Conservation (phyloP, 2,113 vertebrate genomes). For the Symphodus melops region DNA sequence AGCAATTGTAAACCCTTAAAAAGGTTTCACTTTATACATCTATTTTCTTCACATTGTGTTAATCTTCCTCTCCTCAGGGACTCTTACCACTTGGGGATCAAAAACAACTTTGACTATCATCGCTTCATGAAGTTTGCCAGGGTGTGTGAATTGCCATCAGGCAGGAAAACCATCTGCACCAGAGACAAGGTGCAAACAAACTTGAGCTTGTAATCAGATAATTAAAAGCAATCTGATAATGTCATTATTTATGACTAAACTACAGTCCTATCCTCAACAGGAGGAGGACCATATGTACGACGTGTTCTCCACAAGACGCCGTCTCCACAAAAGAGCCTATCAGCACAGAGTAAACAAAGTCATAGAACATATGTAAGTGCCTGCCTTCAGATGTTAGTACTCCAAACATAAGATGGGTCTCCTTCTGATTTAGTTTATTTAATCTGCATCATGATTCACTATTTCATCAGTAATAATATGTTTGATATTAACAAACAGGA, state of each 20-base stretch:
- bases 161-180: slow-evolving; percentile 88
- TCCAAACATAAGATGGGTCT: background rate
- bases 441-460: background rate
- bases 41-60: background rate
- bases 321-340: slow-evolving; percentile 92
- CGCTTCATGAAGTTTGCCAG: slow-evolving; percentile 92
- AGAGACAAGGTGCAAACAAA: slow-evolving; percentile 89
- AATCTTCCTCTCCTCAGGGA: slow-evolving; percentile 81
- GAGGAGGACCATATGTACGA: slow-evolving; percentile 93
- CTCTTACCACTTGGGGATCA: slow-evolving; percentile 93
- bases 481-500: slow-evolving; percentile 80
- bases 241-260: slow-evolving; percentile 6
- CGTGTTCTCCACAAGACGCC: slow-evolving; percentile 94
- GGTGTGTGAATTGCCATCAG: slow-evolving; percentile 89
- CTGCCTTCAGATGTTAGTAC: background rate
- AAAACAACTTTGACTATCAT: slow-evolving; percentile 93
- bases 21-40: too few relatives aligned
- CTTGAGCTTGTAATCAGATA: background rate
- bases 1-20: too few relatives aligned
- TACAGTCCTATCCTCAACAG: slow-evolving; percentile 70
- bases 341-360: slow-evolving; percentile 93
- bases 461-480: background rate
- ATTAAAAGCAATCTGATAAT: background rate
- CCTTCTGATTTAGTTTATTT: background rate
- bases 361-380: slow-evolving; percentile 93